phyloP scores from a whole-genome alignment of 1,140 invertebrate species.

The Drosophila sp. region DNA sequence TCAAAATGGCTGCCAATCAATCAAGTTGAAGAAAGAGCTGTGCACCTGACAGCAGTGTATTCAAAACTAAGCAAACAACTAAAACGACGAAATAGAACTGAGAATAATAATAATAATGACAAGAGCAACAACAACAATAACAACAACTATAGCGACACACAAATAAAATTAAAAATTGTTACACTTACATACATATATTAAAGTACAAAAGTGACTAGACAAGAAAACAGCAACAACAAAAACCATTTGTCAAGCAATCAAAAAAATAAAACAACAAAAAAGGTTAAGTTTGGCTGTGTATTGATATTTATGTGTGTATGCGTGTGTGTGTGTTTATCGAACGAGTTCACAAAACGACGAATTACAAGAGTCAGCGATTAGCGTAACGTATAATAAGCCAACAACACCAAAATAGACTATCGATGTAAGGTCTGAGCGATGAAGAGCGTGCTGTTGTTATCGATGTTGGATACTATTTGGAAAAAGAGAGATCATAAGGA shows the following conservation, averaged over 20 bases:
- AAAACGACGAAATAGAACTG: slow-evolving; percentile 48
- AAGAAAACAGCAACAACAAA: slow-evolving; percentile 17
- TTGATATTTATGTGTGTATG: slow-evolving; percentile 46
- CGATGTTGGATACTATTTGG: slow-evolving; percentile 17
- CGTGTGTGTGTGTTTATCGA: slow-evolving; percentile 20
- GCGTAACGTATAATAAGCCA: slow-evolving; percentile 65
- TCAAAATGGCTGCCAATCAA: slow-evolving; percentile 73
- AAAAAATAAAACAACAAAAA: slow-evolving; percentile 23
- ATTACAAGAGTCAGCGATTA: slow-evolving; percentile 48
- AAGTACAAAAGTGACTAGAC: slow-evolving; percentile 1
- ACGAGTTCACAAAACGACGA: slow-evolving; percentile 34
- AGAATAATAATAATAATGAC: slow-evolving; percentile 20
- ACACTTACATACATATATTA: slow-evolving; percentile 12
- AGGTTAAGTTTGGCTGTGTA: slow-evolving; percentile 48
- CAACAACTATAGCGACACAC: slow-evolving; percentile 34
- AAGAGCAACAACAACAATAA: slow-evolving; percentile 33
- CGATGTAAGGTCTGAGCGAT: slow-evolving; percentile 36
- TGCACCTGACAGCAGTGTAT: slow-evolving; percentile 66
- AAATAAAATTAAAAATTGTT: slow-evolving; percentile 43
- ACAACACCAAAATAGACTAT: slow-evolving; percentile 70
- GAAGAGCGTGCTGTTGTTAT: slow-evolving; percentile 40
- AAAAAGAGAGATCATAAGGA: slow-evolving; percentile 30
- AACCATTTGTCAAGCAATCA: slow-evolving; percentile 53
- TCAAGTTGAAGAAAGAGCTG: slow-evolving; percentile 36
- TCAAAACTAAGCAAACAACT: slow-evolving; percentile 45